Base-by-base conservation (phyloP, 2,888 invertebrate species). In the Drosophila colorata region DNA sequence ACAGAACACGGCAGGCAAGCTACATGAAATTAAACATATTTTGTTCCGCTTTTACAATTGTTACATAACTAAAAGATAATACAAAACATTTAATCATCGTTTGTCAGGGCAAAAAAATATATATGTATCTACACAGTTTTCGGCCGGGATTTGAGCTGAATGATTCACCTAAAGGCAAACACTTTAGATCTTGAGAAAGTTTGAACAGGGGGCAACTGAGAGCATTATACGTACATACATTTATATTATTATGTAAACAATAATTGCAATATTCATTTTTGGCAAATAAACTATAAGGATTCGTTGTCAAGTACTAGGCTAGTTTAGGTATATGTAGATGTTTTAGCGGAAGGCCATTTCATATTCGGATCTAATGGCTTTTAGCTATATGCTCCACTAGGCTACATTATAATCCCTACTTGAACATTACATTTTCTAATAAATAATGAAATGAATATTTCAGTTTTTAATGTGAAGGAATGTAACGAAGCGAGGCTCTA, bases 1-100 rank as follows among this genome's bases (percentile, higher is more conserved):
- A 25, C 65, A 47, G 41, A 82, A 64, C 47, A 52, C 56, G 49
- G 52, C 61, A 74, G 74, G 47, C 60, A 48, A 77, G 18, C 53
- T 38, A 37, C 41, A 60, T 38, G 55, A 23, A 9, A 33, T 3
- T n/a, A n/a, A n/a, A n/a, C n/a, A n/a, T 23, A 16, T 41, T 33
- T 13, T 13, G 69, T 86, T 81, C 80, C 86, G 46, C 43, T 52
- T 43, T 13, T 4, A 18, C 33, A 40, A 20, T 46, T 8, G 20
- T 57, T 18, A 37, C 47, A n/a, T 37, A 9, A 47, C 6, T 25
- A 11, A 20, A 2, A 14, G 43, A 23, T 43, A 13, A 33, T 35
- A 23, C 13, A 7, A 16, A 35, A 6, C 23, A 23, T 23, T 44
- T 33, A 55, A 55, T 44, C 44, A 33, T 8, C 31, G 31, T 8